A percentile compares a stretch with the other conserved stretches of the same genome.
phyloP scores from a whole-genome alignment of 2,113 vertebrate species.

The Platycercus adscitus region DNA sequence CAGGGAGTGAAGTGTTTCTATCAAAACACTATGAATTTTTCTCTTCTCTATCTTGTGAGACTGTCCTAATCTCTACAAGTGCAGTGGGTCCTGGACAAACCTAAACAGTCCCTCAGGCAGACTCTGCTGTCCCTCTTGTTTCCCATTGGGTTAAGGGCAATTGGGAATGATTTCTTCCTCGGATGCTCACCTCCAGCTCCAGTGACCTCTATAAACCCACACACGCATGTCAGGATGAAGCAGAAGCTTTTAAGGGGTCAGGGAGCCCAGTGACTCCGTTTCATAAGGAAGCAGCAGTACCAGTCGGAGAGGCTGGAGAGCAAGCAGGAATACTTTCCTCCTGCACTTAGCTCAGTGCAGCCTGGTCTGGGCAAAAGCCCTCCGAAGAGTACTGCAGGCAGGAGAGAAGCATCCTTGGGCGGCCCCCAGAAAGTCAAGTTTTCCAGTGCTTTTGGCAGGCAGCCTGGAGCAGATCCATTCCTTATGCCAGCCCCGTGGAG shows the following conservation, averaged over 20 bases:
- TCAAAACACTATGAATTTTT: not conserved
- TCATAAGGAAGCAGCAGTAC: not conserved
- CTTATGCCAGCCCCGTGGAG: not conserved
- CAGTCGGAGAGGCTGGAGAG: not conserved
- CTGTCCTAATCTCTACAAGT: not conserved
- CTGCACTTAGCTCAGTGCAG: not conserved
- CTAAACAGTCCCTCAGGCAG: not conserved
- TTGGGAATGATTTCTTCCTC: not conserved
- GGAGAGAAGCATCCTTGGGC: not conserved
- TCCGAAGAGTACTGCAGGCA: not conserved
- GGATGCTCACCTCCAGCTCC: fast-evolving
- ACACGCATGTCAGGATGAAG: not conserved
- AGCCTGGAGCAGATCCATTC: constrained; percentile 24
- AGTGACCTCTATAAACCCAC: not conserved
- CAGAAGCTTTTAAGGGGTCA: not conserved
- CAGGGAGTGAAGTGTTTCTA: not conserved
- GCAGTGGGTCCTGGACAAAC: not conserved
- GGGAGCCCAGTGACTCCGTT: not conserved
- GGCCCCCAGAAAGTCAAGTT: not conserved
- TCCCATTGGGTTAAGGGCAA: not conserved
- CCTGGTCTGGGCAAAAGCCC: not conserved
- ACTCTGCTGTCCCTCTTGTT: not conserved
- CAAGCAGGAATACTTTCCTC: not conserved
- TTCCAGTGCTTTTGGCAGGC: constrained; percentile 31
- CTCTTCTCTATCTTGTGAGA: not conserved